These are phyloP conservation scores for Pyralis farinalis DNA, from an alignment of 2,888 invertebrate genomes.

Conservation along the genomic window DNA sequence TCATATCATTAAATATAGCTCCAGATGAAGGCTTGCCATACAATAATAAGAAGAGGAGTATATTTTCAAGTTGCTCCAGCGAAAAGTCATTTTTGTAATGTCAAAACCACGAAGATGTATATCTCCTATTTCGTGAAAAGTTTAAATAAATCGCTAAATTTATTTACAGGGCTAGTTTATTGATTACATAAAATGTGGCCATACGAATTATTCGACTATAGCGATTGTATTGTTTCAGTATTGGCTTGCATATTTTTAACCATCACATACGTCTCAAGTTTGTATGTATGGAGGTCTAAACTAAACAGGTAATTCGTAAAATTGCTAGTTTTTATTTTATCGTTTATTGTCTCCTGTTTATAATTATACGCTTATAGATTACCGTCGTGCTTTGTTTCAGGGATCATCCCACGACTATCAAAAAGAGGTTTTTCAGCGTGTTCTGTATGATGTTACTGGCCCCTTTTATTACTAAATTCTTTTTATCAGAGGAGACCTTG, in stretches of 20 bases:
- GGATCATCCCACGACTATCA: conserved; percentile 93
- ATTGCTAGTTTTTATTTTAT: too few species aligned
- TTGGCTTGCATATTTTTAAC: conserved; percentile 89
- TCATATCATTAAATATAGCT: too few species aligned
- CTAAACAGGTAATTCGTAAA: conserved; percentile 83
- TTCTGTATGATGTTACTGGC: conserved; percentile 90
- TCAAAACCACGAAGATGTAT: too few species aligned
- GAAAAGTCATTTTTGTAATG: too few species aligned
- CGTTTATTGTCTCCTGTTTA: too few species aligned
- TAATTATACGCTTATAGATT: too few species aligned
- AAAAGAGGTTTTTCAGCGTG: conserved; percentile 92
- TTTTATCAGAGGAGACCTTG: conserved; percentile 83
- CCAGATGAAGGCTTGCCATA: too few species aligned
- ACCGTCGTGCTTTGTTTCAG: conserved; percentile 75
- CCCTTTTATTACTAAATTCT: conserved; percentile 88
- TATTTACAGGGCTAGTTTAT: too few species aligned
- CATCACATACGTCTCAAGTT: conserved; percentile 90
- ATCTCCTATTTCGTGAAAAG: too few species aligned
- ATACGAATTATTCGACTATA: conserved; percentile 36
- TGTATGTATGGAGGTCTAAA: conserved; percentile 92
- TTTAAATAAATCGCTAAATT: too few species aligned
- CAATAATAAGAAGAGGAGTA: too few species aligned
- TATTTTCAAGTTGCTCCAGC: too few species aligned
- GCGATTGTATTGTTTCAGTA: conserved; percentile 82
- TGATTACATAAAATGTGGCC: conserved; percentile 17